phyloP scores from a whole-genome alignment of 2,888 invertebrate genomes.

The Microctonus brassicae region DNA sequence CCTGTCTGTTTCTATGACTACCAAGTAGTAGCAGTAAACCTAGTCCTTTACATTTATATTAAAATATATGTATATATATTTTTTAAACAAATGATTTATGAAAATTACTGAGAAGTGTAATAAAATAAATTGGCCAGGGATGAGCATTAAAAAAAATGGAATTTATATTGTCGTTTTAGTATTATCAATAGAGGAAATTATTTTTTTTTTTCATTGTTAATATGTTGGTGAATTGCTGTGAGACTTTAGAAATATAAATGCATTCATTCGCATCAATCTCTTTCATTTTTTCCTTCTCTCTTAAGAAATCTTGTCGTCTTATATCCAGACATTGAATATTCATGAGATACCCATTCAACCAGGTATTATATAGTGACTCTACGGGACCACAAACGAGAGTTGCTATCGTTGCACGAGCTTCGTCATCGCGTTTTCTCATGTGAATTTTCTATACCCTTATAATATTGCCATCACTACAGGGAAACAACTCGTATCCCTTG shows the following conservation, averaged over 20 bases:
- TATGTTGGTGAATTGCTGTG: background rate
- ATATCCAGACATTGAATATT: constrained; percentile 53
- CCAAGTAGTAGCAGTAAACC: too few relatives aligned
- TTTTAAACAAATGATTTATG: background rate
- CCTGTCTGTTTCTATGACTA: background rate
- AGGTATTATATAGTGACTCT: constrained; percentile 11
- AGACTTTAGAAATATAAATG: background rate
- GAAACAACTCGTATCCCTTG: background rate
- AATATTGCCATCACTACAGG: background rate
- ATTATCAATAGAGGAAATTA: background rate
- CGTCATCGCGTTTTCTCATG: background rate
- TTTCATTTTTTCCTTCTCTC: constrained; percentile 30
- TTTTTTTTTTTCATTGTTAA: background rate
- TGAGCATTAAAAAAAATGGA: background rate
- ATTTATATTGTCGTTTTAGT: background rate
- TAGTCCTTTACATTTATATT: too few relatives aligned
- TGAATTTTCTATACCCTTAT: too few relatives aligned
- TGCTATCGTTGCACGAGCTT: background rate
- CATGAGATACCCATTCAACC: constrained; percentile 42
- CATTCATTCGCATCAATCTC: constrained; percentile 1
- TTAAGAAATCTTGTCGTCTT: constrained; percentile 50
- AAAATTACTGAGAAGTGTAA: background rate
- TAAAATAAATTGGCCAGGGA: background rate
- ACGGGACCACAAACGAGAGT: background rate
- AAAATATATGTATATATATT: too few relatives aligned